phyloP scores from a whole-genome alignment of 2,888 invertebrate genomes.

The Lathronympha strigana region DNA sequence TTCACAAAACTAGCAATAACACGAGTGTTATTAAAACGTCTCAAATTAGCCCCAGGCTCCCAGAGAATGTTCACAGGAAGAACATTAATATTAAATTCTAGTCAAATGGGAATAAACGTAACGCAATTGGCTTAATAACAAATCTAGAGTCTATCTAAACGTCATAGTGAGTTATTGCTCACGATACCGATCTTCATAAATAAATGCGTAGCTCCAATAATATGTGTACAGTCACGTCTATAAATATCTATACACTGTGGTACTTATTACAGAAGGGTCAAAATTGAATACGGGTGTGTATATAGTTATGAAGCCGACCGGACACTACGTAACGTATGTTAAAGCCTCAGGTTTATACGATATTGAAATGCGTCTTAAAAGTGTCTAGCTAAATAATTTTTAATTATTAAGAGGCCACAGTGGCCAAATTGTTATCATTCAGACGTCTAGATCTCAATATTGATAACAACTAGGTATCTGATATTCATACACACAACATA shows the following conservation, averaged over 20 bases:
- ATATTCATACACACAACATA: too few species aligned
- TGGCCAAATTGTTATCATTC: too few species aligned
- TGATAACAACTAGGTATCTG: too few species aligned
- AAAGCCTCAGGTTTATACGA: too few species aligned
- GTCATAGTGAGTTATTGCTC: slow-evolving; percentile 43
- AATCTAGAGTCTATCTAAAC: slow-evolving; percentile 35
- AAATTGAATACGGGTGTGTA: too few species aligned
- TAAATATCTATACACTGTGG: neutral
- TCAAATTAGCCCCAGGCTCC: neutral
- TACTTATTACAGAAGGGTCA: neutral
- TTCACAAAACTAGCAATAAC: neutral
- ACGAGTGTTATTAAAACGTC: slow-evolving; percentile 9
- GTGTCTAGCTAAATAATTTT: neutral
- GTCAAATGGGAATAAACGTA: slow-evolving; percentile 8
- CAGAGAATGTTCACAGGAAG: neutral
- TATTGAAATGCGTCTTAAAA: neutral
- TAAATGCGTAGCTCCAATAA: slow-evolving; percentile 23
- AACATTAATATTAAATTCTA: slow-evolving; percentile 5
- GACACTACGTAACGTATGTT: too few species aligned
- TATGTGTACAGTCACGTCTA: neutral
- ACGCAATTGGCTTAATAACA: slow-evolving; percentile 36
- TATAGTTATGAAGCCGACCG: too few species aligned
- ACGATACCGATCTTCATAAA: slow-evolving; percentile 46
- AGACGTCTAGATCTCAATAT: too few species aligned
- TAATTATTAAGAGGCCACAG: too few species aligned